Percentiles rank a stretch among this genome's conserved stretches.
These are phyloP conservation scores for Ellobius talpinus DNA, from an alignment of 2,113 vertebrate species.

Conservation along the genomic window DNA sequence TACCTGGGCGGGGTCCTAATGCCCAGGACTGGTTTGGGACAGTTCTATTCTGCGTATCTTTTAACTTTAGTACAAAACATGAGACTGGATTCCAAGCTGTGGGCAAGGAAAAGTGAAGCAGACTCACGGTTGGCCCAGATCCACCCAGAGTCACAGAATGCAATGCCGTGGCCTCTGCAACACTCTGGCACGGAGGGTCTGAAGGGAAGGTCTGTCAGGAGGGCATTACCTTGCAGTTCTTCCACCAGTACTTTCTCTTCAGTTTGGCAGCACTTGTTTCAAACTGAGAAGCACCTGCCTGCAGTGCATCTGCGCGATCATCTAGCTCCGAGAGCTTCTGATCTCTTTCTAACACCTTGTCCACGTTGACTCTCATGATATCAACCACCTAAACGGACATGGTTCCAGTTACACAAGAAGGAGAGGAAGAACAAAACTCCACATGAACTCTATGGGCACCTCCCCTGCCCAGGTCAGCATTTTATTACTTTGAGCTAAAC, in stretches of 20 bases:
- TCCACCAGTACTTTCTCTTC: conserved; percentile 92
- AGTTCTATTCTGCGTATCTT: neutral
- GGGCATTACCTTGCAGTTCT: conserved; percentile 90
- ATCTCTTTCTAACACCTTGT: conserved; percentile 96
- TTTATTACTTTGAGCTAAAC: conserved; percentile 4
- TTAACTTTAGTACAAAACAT: neutral
- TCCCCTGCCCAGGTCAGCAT: neutral
- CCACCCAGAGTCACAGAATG: neutral
- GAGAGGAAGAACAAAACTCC: neutral
- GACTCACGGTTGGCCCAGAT: neutral
- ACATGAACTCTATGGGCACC: neutral
- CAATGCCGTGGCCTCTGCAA: rapidly evolving
- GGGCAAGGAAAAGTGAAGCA: rapidly evolving
- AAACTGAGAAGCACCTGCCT: conserved; percentile 97
- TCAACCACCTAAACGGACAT: conserved; percentile 92
- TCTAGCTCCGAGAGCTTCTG: conserved; percentile 97
- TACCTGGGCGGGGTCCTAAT: neutral
- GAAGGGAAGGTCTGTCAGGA: neutral
- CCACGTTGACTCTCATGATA: conserved; percentile 98
- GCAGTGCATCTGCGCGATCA: conserved; percentile 95
- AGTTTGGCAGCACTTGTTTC: conserved; percentile 94
- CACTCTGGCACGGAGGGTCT: neutral
- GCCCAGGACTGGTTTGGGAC: neutral
- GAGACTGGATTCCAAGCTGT: neutral
- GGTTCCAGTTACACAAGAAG: neutral